A percentile compares a stretch with the other conserved stretches of the same genome.
Conservation (phyloP, 1,140 invertebrate genomes). For the Drosophila albomicans region DNA sequence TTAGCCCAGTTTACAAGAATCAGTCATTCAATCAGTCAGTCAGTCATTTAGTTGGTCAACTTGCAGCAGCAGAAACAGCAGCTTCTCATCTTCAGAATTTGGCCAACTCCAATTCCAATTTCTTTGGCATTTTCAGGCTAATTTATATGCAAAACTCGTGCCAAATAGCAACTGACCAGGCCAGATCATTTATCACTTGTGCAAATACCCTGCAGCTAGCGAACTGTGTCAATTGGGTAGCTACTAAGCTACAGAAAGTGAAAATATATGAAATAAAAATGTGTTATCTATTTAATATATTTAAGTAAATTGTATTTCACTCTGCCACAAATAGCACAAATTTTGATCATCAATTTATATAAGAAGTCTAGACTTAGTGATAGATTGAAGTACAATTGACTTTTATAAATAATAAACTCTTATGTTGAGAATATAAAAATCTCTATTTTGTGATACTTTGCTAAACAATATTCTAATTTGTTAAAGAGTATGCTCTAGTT, state of each 20-base stretch:
- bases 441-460: too few species aligned
- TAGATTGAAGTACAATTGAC: too few species aligned
- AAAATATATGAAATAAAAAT: neutral
- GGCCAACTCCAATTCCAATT: conserved; percentile 56
- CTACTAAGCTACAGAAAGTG: neutral
- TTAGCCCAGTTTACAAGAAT: conserved; percentile 65
- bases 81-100: conserved; percentile 22
- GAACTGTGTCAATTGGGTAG: neutral
- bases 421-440: too few species aligned
- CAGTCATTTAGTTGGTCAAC: conserved; percentile 23
- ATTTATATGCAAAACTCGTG: conserved; percentile 77
- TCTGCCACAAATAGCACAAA: too few species aligned
- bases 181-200: conserved; percentile 75
- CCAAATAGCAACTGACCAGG: conserved; percentile 68
- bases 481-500: too few species aligned
- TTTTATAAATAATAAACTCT: too few species aligned
- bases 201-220: neutral
- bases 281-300: too few species aligned
- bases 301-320: too few species aligned
- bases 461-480: too few species aligned
- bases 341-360: too few species aligned
- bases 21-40: conserved; percentile 35
- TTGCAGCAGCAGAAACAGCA: neutral
- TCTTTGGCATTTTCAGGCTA: conserved; percentile 64
- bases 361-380: too few species aligned